phyloP scores from a whole-genome alignment of 2,797 vertebrate genomes.

The Mallotus villosus region DNA sequence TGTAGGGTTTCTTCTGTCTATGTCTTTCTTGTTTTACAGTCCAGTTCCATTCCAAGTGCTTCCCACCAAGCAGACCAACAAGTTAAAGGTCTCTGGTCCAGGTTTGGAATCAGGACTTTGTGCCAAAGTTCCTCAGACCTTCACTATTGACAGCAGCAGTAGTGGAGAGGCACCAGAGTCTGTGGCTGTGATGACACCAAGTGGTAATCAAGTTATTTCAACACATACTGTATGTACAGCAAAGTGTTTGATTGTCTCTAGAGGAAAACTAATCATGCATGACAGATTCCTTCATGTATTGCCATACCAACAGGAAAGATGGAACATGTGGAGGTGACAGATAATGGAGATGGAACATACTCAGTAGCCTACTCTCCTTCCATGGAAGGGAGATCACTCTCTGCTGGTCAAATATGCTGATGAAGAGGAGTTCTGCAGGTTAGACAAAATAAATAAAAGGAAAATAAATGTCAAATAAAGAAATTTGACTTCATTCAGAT shows the following conservation, averaged over 20 bases:
- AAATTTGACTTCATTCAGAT: not conserved
- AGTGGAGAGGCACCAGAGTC: slow-evolving; percentile 61
- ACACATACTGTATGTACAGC: not conserved
- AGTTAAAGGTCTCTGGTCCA: slow-evolving; percentile 72
- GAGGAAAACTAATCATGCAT: not conserved
- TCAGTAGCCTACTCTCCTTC: slow-evolving; percentile 72
- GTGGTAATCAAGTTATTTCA: slow-evolving; percentile 40
- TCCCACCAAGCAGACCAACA: slow-evolving; percentile 52
- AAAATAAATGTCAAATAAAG: not conserved
- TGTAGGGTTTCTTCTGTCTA: not conserved
- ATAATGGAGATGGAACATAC: slow-evolving; percentile 50
- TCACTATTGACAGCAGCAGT: slow-evolving; percentile 69
- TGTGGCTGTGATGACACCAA: slow-evolving; percentile 63
- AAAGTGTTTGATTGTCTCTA: not conserved
- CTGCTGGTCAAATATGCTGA: slow-evolving; percentile 74
- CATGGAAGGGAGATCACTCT: slow-evolving; percentile 74
- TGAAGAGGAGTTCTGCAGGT: slow-evolving; percentile 76
- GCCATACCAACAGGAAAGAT: slow-evolving; percentile 61
- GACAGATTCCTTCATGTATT: not conserved
- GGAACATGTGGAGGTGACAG: slow-evolving; percentile 72
- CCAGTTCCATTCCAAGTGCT: slow-evolving; percentile 11
- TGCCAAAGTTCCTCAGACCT: slow-evolving; percentile 67
- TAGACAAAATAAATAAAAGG: slow-evolving; percentile 5
- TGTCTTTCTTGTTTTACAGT: not conserved
- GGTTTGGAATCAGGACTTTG: slow-evolving; percentile 68